These are phyloP conservation scores for Chaetura pelagica DNA, from an alignment of 2,113 vertebrate species.

Conservation along the genomic window DNA sequence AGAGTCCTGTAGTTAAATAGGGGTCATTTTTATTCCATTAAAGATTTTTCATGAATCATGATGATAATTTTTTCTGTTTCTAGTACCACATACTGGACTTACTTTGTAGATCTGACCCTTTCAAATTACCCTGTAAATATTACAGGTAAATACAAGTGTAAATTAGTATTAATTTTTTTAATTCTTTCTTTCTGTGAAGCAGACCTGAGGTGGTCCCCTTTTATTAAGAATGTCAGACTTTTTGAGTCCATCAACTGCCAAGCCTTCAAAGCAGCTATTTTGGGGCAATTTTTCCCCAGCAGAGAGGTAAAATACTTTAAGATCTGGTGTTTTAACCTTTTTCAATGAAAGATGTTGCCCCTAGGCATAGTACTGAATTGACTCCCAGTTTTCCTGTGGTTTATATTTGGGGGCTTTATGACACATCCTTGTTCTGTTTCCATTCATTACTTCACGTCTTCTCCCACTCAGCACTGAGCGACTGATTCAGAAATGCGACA, in stretches of 20 bases:
- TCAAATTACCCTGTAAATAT: neutral
- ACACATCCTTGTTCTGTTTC: neutral
- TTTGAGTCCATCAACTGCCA: neutral
- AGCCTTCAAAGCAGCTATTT: neutral
- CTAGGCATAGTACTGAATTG: neutral
- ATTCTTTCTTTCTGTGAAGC: neutral
- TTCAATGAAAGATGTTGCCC: neutral
- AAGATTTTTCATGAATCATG: conserved; percentile 6
- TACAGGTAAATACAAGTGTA: neutral
- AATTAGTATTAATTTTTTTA: neutral
- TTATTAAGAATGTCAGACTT: neutral
- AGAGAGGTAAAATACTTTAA: neutral
- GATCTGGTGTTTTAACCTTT: neutral
- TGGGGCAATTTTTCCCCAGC: neutral
- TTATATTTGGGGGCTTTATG: neutral
- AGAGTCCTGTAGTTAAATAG: conserved; percentile 9
- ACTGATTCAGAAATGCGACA: neutral
- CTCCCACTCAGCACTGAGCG: neutral
- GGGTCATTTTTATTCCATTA: conserved; percentile 24
- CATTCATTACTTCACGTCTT: neutral
- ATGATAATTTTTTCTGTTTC: conserved; percentile 16
- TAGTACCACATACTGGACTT: neutral
- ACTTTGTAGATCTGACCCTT: neutral
- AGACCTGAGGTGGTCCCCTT: neutral
- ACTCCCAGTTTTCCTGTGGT: neutral